Evolutionary conservation across 1,140 invertebrate species (phyloP), one percentile per base, ranked within the genome.

Genomic region (Drosophila ohnishii): DNA sequence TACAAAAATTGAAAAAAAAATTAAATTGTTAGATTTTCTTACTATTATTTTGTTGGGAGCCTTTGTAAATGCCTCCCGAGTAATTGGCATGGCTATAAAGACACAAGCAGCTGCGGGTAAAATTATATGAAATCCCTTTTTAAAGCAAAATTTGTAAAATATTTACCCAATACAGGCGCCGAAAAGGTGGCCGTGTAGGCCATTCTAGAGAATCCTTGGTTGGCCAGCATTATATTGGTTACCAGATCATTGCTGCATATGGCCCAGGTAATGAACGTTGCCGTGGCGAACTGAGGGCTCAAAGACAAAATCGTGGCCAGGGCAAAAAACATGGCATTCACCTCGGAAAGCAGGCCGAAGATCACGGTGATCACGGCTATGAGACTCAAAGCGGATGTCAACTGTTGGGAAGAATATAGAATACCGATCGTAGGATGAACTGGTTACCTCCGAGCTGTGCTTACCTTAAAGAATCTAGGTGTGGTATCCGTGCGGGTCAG

Each of bases 171-270:
- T 0, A 77, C 63, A 1, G 75, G 73, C 4, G 64, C 28, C 1
- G 74, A 77, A 32, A 77, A 76, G 8, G 50, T 70, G 48, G 73
- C 56, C 14, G 75, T 42, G 19, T 57, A 53, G 0, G 75, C 75
- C 75, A 76, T 77, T 7, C 28, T 45, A 3, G 72, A 35, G 30
- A 40, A 77, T 19, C 75, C 75, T 11, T 77, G 75, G 1, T n/a
- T 13, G 9, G 73, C 73, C 34, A 77, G 32, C 4, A 47, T 1
- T 3, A 71, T 8, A 48, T 35, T 55, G 11, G 53, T 35, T 5
- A 76, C 50, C 32, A 69, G 11, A 35, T 69, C 51, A 2, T 40
- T 53, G 19, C 35, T 35, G 11, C 30, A 14, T 0, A 62, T 0
- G 1, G 37, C 53, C 53, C 64, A 77, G 32, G n/a, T 40, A 1